Evolutionary conservation across 1,140 invertebrate genomes (phyloP), one percentile per base, ranked within the genome.

Genomic region (Euwallacea similis): DNA sequence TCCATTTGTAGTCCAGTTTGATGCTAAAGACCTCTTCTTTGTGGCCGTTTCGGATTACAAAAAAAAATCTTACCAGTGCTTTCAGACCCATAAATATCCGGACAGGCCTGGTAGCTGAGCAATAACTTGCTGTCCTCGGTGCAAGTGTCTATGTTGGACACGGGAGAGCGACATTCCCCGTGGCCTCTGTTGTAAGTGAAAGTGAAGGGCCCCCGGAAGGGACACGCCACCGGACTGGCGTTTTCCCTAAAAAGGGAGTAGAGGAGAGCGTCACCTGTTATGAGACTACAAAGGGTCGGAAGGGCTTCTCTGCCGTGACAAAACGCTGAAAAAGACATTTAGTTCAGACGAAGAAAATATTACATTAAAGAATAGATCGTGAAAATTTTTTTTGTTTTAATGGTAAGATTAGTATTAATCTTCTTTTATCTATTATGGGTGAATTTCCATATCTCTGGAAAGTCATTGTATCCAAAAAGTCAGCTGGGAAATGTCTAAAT

Each of bases 101-200:
- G 92, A 82, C 95, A 97, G 13, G 94, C 94, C 84, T 96, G 94
- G 81, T 95, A 97, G 79, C 90, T 89, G 75, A 97, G 87, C 54
- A 96, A 84, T 42, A 96, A 83, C 71, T 92, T 86, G 72, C 91
- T 94, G 77, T 95, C 91, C 77, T 96, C 93, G 1, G 92, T 96
- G 82, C 94, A 97, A 60, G 91, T 91, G 80, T 96, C 94, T 46
- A 95, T 91, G 72, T 90, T 91, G 64, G 93, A 96, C 15, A 90
- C 88, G 0, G 94, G 94, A 74, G 88, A 89, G 9, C 85, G 86
- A 81, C 95, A 97, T 78, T 94, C 93, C 0, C 92, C 93, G 59
- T 91, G 89, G 7, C 94, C 93, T 53, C 90, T 83, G 79, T 91
- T 93, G 80, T 95, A 95, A n/a, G 90, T 91, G 82, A 94, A 94